These are phyloP conservation scores for Augochlorella aurata DNA, from an alignment of 2,888 invertebrate species.

Conservation along the genomic window DNA sequence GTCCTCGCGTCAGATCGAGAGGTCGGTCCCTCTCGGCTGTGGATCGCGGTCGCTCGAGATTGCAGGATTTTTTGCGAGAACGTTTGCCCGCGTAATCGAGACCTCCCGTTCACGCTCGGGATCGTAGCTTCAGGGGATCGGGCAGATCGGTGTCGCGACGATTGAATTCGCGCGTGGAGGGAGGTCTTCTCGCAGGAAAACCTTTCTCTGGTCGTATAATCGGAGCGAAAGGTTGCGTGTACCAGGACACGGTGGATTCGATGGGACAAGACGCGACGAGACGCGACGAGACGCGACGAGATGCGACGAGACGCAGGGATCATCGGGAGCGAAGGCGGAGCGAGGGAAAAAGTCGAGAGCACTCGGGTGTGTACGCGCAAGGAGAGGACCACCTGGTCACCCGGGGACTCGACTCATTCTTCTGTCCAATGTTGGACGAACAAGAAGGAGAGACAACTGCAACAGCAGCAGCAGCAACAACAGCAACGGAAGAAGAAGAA, in stretches of 20 bases:
- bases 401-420: slow-evolving; percentile 73
- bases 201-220: background rate
- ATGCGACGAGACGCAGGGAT: slow-evolving; percentile 25
- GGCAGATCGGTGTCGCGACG: background rate
- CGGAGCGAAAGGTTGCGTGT: background rate
- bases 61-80: background rate
- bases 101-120: background rate
- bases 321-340: slow-evolving; percentile 39
- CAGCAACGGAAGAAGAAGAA: slow-evolving; percentile 41
- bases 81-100: background rate
- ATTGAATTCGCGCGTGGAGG: background rate
- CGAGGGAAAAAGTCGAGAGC: slow-evolving; percentile 52
- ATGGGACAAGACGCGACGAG: slow-evolving; percentile 25
- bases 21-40: slow-evolving; percentile 33
- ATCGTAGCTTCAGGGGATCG: background rate
- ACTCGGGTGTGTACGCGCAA: slow-evolving; percentile 59
- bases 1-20: slow-evolving; percentile 60
- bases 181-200: background rate
- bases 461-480: slow-evolving; percentile 6
- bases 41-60: slow-evolving; percentile 7
- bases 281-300: slow-evolving; percentile 10
- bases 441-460: slow-evolving; percentile 28
- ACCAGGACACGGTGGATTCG: slow-evolving; percentile 30
- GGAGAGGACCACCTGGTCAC: slow-evolving; percentile 75
- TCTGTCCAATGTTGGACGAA: slow-evolving; percentile 66